Evolutionary conservation across 2,113 vertebrate species (phyloP), one percentile per base, ranked within the genome.

Genomic region (Eptesicus fuscus): DNA sequence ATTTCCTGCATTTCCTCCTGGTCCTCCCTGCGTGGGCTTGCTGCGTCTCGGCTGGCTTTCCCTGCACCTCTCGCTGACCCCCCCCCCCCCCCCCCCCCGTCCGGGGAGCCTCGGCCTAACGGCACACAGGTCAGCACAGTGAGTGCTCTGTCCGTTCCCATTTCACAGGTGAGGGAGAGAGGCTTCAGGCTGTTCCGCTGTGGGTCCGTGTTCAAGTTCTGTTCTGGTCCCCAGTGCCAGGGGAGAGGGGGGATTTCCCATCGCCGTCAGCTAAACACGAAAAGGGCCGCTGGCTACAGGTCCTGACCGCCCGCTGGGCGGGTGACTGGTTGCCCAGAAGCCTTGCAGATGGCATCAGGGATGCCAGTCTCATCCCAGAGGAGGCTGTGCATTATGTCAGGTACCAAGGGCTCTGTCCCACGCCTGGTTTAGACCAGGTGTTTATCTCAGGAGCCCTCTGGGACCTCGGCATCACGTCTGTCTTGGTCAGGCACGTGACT

Each of bases 101-200:
- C 30, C 73, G 7, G 8, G 37, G 9, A 37, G 44, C 78, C 35
- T 49, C 32, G 1, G 56, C 7, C 0, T 25, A 2, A 4, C 59
- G 65, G 28, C 30, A 2, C 13, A 2, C n/a, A 47, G 9, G 44
- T 37, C 69, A 42, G 35, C 79, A 22, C 35, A 7, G 9, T 5
- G 17, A 23, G 4, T 32, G 11, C 51, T 22, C 61, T 53, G 16
- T 4, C 25, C 35, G 0, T 40, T 16, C 47, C 10, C 0, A 0
- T 32, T 23, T 44, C n/a, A 35, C 63, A 22, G 17, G 4, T 6
- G 70, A 11, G 0, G 17, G 53, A 56, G 61, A 44, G 47, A 56
- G 82, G 13, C 69, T 47, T 53, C 17, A 37, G 20, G 51, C 49
- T 4, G 1, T 67, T 22, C 14, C 16, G 35, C 70, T 28, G 13